Evolutionary conservation across 2,888 invertebrate species (phyloP), one percentile per base, ranked within the genome.

Genomic region (Lordiphosa fenestrarum): DNA sequence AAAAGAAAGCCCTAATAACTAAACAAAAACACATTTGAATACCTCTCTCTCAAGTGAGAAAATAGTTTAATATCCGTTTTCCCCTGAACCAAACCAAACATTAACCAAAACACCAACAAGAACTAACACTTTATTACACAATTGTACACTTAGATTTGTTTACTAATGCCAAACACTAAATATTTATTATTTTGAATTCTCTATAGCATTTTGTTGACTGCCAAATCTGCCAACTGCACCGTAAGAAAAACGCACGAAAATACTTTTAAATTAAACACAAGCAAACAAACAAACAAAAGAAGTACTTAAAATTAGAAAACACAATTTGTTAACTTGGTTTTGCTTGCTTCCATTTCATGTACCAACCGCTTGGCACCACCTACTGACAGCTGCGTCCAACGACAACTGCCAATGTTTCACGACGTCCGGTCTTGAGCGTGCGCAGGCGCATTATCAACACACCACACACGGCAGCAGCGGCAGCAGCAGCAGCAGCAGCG

Each of bases 361-460:
- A 39, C 35, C 15, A 46, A 46, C 30, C 55, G 21, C 37, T 25
- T 30, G 30, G 36, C 38, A 53, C 63, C 52, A 51, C 46, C 51
- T 46, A 55, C 65, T 63, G 53, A 37, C 61, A 78, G 73, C 58
- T 66, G 64, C 72, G 72, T 53, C 70, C 62, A 42, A 67, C 68
- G 59, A 49, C 61, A 58, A 64, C 71, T 71, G 44, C 66, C 48
- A 66, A 69, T 48, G 77, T 66, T 50, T 83, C 86, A 54, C 87
- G 87, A 48, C 86, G 88, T 52, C 88, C 88, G 48, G 81, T 86
- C 62, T 58, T 88, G 67, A 88, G 86, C 57, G 88, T 88, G 70
- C 88, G 88, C 62, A 78, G 86, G 50, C 87, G 88, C 66, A 73
- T 86, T 71, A 81, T 86, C 52, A 86, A 85, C 64, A 58, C 76